Base-by-base conservation (phyloP, 2,113 vertebrate species). In the Bostrychus sinensis region DNA sequence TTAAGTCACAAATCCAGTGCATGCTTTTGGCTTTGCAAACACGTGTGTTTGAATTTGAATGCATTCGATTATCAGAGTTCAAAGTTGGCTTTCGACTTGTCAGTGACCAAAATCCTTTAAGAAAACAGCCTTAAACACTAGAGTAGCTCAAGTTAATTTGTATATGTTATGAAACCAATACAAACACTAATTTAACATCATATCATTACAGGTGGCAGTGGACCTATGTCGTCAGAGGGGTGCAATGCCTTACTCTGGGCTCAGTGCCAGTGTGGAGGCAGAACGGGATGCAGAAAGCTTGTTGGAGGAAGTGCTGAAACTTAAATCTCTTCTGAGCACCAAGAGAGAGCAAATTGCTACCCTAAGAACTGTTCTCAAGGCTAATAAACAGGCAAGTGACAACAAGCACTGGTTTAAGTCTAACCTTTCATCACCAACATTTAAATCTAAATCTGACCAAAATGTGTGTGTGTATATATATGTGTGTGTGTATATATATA, bases 341-440 rank as follows among this genome's bases (percentile, higher is more conserved):
- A 94, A 95, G 81, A 87, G 93, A 51, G 94, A 95, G 53, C 94
- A 95, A 89, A 94, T 95, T 1, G 93, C 93, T 20, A 95, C 94
- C 0, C 91, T 95, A 56, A 89, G 94, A 78, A 95, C 93, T n/a
- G 93, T 95, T 62, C 91, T 95, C 17, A 95, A 94, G 81, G 94
- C 94, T 38, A 95, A 93, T 84, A 95, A 94, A 60, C 94, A 95
- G 93, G 94, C 94, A 78, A 20, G 26, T 42, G 20, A 16, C 46
- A 17, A 57, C 30, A 16, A 25, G 28, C 32, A 17, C 41, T 9
- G 4, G 11, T 25, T 42, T n/a, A 10, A 19, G n/a, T n/a, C n/a
- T n/a, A n/a, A n/a, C n/a, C n/a, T n/a, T n/a, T n/a, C n/a, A n/a
- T n/a, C n/a, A n/a, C n/a, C n/a, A n/a, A n/a, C n/a, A n/a, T n/a